Conservation (phyloP, 2,888 invertebrate species). For the Tiliacea citrago region DNA sequence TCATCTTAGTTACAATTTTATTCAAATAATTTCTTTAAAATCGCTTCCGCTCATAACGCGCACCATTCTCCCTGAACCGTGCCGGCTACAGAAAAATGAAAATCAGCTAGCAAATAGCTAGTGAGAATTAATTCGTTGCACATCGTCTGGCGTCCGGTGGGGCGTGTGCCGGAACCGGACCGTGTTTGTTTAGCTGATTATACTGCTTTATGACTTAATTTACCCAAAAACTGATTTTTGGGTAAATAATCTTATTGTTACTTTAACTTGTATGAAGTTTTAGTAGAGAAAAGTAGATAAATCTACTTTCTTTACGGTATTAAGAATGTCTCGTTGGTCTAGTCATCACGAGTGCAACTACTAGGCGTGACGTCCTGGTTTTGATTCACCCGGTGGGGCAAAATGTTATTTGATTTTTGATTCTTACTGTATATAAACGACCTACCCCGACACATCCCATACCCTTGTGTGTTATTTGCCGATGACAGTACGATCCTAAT, state of each 20-base stretch:
- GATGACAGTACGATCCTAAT: no score
- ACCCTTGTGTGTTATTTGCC: no score
- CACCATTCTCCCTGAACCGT: slow-evolving; percentile 17
- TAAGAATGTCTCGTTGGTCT: not conserved
- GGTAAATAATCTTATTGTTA: not conserved
- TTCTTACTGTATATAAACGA: no score
- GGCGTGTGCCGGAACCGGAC: slow-evolving; percentile 1
- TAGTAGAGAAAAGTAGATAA: not conserved
- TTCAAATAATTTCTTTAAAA: not conserved
- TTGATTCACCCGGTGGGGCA: no score
- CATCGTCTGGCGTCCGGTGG: slow-evolving; percentile 22
- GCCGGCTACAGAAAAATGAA: slow-evolving; percentile 62
- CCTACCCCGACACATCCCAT: no score
- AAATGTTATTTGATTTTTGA: not conserved
- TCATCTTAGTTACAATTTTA: no score
- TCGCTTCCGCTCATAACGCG: slow-evolving; percentile 6
- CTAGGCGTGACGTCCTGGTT: not conserved
- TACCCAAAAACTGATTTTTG: not conserved
- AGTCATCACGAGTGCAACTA: not conserved
- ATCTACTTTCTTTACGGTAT: not conserved
- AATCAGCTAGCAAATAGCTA: slow-evolving; percentile 62
- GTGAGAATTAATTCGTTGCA: slow-evolving; percentile 64
- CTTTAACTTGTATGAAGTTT: not conserved
- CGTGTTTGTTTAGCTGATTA: slow-evolving; percentile 25
- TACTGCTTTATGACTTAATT: slow-evolving; percentile 13